phyloP scores from a whole-genome alignment of 2,797 vertebrate genomes.

The Acropternis orthonyx region DNA sequence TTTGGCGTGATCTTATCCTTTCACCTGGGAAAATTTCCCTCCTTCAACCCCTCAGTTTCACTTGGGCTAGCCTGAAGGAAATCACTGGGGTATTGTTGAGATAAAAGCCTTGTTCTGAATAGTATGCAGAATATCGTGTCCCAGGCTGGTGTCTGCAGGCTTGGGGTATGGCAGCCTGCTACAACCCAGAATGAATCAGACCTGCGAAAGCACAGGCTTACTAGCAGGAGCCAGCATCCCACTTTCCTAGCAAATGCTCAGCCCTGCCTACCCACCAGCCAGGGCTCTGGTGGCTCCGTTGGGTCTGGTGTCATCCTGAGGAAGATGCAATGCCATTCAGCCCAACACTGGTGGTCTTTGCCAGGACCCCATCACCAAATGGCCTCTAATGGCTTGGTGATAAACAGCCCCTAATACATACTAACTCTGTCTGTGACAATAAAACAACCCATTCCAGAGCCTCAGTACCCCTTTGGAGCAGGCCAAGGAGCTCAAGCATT shows the following conservation, averaged over 20 bases:
- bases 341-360: neutral
- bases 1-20: neutral
- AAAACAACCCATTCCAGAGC: neutral
- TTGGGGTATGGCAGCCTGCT: neutral
- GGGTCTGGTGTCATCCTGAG: neutral
- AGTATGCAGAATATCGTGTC: neutral
- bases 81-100: accelerated
- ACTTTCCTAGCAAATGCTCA: neutral
- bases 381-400: neutral
- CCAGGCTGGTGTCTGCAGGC: neutral
- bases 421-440: neutral
- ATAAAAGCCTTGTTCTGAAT: neutral
- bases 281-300: neutral
- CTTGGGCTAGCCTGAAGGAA: neutral
- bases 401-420: accelerated
- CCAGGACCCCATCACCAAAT: neutral
- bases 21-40: neutral
- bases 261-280: neutral
- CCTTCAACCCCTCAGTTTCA: neutral
- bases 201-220: neutral
- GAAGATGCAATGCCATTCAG: accelerated
- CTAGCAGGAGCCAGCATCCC: neutral
- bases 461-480: neutral
- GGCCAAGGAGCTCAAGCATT: neutral
- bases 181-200: conserved; percentile 29